Percentiles rank a stretch among this genome's conserved stretches.
Evolutionary conservation across 2,888 invertebrate species (phyloP).

Genomic region (Cephus pygmeus): DNA sequence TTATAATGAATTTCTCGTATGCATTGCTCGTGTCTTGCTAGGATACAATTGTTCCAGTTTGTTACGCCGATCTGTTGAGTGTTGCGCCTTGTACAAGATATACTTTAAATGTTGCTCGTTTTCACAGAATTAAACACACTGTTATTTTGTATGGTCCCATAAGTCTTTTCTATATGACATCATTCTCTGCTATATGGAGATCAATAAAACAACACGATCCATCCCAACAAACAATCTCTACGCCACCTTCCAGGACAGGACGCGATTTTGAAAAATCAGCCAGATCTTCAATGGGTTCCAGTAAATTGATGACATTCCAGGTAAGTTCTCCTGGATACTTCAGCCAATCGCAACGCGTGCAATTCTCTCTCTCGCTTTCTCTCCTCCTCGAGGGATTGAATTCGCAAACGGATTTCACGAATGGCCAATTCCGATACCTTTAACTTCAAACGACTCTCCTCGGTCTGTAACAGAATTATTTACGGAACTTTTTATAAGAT

Average conservation of each 20-base stretch:
- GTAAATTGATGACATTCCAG: not conserved
- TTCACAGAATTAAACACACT: constrained; percentile 58
- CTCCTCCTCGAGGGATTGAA: constrained; percentile 38
- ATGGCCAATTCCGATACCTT: constrained; percentile 44
- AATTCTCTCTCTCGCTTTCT: constrained; percentile 26
- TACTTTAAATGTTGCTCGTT: constrained; percentile 54
- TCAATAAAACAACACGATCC: constrained; percentile 44
- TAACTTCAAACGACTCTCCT: constrained; percentile 41
- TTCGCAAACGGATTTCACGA: constrained; percentile 40
- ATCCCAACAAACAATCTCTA: not conserved
- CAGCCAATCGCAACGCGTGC: constrained; percentile 7
- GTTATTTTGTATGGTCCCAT: constrained; percentile 62
- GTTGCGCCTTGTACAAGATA: constrained; percentile 41
- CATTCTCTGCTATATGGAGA: constrained; percentile 46
- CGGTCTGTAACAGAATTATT: constrained; percentile 27
- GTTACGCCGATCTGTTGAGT: constrained; percentile 49
- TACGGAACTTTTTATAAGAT: not conserved
- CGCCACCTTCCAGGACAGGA: not conserved
- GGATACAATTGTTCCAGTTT: constrained; percentile 52
- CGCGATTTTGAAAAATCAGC: not conserved
- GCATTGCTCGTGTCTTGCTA: constrained; percentile 47
- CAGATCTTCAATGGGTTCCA: not conserved
- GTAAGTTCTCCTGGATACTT: not conserved
- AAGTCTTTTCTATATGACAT: constrained; percentile 58
- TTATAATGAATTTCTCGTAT: constrained; percentile 16